These are phyloP conservation scores for Schizaphis graminum DNA, from an alignment of 2,888 invertebrate species.

Conservation along the genomic window DNA sequence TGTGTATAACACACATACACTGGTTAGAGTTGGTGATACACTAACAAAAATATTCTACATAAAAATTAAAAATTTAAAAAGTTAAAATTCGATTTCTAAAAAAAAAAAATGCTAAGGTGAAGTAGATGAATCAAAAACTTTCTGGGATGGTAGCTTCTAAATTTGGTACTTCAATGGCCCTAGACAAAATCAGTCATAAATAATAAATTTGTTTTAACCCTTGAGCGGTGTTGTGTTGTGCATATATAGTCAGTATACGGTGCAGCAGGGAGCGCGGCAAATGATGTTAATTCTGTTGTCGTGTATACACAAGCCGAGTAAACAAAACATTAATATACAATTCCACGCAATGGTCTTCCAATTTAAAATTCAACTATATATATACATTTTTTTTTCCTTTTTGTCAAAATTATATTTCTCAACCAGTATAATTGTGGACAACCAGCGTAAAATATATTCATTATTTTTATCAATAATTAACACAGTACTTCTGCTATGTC, in stretches of 20 bases:
- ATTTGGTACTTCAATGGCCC: not conserved
- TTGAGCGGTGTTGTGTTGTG: not conserved
- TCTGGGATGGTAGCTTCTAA: not conserved
- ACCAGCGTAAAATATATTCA: not conserved
- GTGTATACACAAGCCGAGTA: not conserved
- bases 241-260: not conserved
- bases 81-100: no score
- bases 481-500: not conserved
- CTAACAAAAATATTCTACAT: not conserved
- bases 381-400: not conserved
- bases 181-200: conserved; percentile 1
- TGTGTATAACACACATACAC: not conserved
- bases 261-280: not conserved
- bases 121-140: not conserved
- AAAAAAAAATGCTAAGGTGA: not conserved
- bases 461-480: not conserved
- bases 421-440: not conserved
- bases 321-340: conserved; percentile 43
- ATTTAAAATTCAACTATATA: conserved; percentile 27
- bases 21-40: not conserved
- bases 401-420: not conserved
- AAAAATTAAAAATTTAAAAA: no score
- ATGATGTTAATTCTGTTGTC: conserved; percentile 2
- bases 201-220: conserved; percentile 29
- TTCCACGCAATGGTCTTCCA: not conserved